Base-by-base conservation (phyloP, 2,113 vertebrate species). In the Felis chaus region DNA sequence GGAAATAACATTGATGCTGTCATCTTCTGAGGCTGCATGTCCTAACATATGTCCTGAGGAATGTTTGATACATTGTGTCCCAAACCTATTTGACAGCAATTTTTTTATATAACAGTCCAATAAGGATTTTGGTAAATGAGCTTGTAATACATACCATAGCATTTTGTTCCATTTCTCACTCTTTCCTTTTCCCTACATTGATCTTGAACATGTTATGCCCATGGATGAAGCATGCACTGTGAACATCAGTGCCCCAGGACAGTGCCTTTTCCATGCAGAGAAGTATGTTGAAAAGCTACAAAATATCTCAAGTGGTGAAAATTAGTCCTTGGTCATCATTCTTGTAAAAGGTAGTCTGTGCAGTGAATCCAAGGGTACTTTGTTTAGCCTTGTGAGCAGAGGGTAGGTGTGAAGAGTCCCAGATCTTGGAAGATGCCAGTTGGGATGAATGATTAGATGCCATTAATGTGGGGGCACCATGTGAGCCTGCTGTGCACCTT, bases 31-130 rank as follows among this genome's bases (percentile, higher is more conserved):
- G 76, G 15, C 61, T 68, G 31, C 5, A 3, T 45, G 55, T 61
- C 15, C 14, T 68, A n/a, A 50, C 1, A 0, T 5, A 1, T 16
- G 31, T 21, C 8, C 19, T 21, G 25, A 78, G 31, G 33, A 80
- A 50, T 0, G 19, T 31, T 48, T 29, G 48, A 18, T 7, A 63
- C 4, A 0, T 2, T 4, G 27, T 53, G 27, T 66, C 27, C 18
- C n/a, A 68, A 21, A 39, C 23, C 29, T 50, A 0, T 27, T n/a
- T 73, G 53, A 45, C 18, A 36, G 2, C 2, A 15, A 5, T 18
- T 74, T 57, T 61, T 66, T 15, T 80, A 48, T 33, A 0, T 31
- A 13, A 18, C 1, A n/a, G 0, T 18, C 41, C 16, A 1, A 0
- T 36, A 12, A 84, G 45, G 33, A 61, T 27, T n/a, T 25, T 18